These are phyloP conservation scores for Solenopsis invicta DNA, from an alignment of 1,140 invertebrate species.

Conservation along the genomic window DNA sequence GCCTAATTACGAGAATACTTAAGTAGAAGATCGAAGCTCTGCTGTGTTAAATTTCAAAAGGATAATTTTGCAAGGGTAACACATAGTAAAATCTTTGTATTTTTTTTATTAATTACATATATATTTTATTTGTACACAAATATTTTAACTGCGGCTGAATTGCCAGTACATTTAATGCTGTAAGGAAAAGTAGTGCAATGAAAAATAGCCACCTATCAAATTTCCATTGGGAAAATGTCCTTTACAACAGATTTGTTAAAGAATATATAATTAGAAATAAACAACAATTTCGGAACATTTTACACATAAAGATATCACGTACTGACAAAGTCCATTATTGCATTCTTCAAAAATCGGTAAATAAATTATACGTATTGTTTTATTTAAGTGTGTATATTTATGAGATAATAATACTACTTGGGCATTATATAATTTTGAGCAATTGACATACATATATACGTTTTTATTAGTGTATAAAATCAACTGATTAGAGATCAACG, in stretches of 20 bases:
- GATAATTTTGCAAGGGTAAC: constrained; percentile 32
- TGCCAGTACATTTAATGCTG: constrained; percentile 42
- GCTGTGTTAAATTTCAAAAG: constrained; percentile 10
- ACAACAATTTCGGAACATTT: constrained; percentile 8
- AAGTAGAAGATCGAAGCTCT: constrained; percentile 1
- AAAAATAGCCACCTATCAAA: constrained; percentile 27
- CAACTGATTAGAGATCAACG: neutral
- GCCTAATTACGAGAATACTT: constrained; percentile 8
- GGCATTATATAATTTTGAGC: constrained; percentile 23
- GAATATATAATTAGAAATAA: neutral
- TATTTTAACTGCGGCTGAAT: constrained; percentile 7
- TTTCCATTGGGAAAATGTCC: constrained; percentile 25
- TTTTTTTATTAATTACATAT: constrained; percentile 26
- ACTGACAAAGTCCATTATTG: neutral
- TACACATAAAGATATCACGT: neutral
- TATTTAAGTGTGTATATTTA: neutral
- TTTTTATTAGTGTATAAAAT: constrained; percentile 28
- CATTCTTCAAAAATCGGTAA: neutral
- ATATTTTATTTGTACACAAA: constrained; percentile 39
- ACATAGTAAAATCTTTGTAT: constrained; percentile 43
- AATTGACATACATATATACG: neutral
- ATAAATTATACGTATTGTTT: neutral
- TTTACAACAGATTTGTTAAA: neutral
- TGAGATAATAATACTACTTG: constrained; percentile 7
- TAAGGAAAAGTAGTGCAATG: constrained; percentile 25